Evolutionary conservation across 1,140 invertebrate species (phyloP), one percentile per base, ranked within the genome.

Genomic region (Habropoda laboriosa): DNA sequence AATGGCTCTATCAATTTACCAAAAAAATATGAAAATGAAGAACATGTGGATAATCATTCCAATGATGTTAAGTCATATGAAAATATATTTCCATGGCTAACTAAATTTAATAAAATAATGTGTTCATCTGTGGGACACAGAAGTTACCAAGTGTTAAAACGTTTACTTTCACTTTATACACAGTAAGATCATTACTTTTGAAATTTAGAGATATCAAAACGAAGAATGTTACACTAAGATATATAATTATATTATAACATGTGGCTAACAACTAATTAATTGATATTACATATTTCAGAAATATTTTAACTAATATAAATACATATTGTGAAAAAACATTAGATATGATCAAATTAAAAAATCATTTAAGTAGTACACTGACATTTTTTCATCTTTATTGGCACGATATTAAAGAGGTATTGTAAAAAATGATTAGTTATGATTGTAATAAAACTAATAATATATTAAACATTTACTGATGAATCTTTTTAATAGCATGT

Each of bases 381-480:
- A 87, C 85, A 73, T 91, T 91, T 81, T 89, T 91, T 80, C 88
- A 91, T 74, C 85, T 91, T 67, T 91, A 91, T 81, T 91, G 90
- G 86, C 75, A 82, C 30, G 81, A 91, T 75, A 67, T 88, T 67
- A 88, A 90, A 88, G 86, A 91, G 88, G 91, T 91, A 88, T 47
- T 61, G 55, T 58, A 16, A 72, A 24, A 35, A 35, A 42, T 10
- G 21, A 73, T 38, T 49, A 24, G 13, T 71, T 61, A 27, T 45
- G n/a, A 47, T 40, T 40, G 2, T 57, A 47, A n/a, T 47, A 1
- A 30, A 55, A 49, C 32, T 18, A 0, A 60, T 6, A 67, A 53
- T 40, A n/a, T 38, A 58, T 67, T 58, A 66, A 61, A 49, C 79
- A 21, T 55, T 61, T 67, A 76, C 3, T 76, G 27, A 80, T 68